Base-by-base conservation (phyloP, 2,113 vertebrate genomes). In the Tychaedon coryphoeus region DNA sequence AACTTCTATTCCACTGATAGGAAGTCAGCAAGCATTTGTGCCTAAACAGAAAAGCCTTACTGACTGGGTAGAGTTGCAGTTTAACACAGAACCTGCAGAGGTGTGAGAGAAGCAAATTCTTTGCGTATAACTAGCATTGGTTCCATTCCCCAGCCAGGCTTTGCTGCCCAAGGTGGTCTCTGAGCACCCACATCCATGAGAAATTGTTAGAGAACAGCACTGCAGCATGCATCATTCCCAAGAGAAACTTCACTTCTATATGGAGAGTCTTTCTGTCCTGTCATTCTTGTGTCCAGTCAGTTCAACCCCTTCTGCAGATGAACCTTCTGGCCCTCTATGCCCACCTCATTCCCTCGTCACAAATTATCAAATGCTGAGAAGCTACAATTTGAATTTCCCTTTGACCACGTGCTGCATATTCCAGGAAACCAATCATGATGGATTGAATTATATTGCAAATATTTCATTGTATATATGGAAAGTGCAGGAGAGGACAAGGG, bases 41-140 rank as follows among this genome's bases (percentile, higher is more conserved):
- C 33, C 66, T 56, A 34, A 54, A 56, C 14, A 56, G 14, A 71
- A 40, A 50, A 50, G 6, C 11, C 42, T 34, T 40, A 8, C 3
- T 20, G 47, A 3, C 3, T 56, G 28, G 5, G 18, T 3, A 20
- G 34, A 65, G 6, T 43, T 31, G 24, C 38, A 47, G 7, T 34
- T 48, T 40, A 18, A 38, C 26, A 54, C 2, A 15, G 26, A 48
- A 23, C 17, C 23, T 43, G 24, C 8, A 31, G 36, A 14, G 9
- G 13, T 36, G 19, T 0, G 1, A 19, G 34, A 19, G 5, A 1
- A n/a, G 17, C 2, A 4, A 1, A 26, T 19, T 29, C 17, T 7
- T 76, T 31, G 6, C 0, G 0, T 19, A 4, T 9, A 6, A 5
- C 43, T 24, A 24, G 12, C 28, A 0, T 3, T 60, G n/a, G 7